A percentile compares a stretch with the other conserved stretches of the same genome.
Conservation (phyloP, 2,113 vertebrate species). For the Oncorhynchus masou region DNA sequence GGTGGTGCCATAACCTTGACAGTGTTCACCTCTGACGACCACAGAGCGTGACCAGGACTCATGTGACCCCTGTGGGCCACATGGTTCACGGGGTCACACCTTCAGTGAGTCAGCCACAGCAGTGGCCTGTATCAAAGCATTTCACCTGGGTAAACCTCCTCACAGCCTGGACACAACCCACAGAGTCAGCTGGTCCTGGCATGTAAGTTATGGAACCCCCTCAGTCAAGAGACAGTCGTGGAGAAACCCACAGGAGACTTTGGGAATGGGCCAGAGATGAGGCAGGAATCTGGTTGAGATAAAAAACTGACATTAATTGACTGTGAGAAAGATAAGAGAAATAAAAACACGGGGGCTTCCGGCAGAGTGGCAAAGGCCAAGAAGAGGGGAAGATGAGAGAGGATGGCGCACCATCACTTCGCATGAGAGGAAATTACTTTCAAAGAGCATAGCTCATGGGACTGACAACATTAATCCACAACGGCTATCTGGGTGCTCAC, state of each 20-base stretch:
- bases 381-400: neutral
- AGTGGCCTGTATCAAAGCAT: slow-evolving; percentile 41
- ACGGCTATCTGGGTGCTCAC: neutral
- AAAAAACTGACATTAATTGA: slow-evolving; percentile 35
- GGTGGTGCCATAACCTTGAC: neutral
- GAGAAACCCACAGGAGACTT: neutral
- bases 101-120: slow-evolving; percentile 5
- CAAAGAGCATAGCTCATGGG: neutral
- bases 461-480: neutral
- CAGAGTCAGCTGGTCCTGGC: slow-evolving; percentile 31
- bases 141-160: slow-evolving; percentile 46
- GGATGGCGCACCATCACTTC: neutral
- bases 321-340: slow-evolving; percentile 38
- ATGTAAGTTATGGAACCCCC: neutral
- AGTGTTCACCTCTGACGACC: slow-evolving; percentile 9
- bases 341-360: slow-evolving; percentile 15
- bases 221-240: neutral
- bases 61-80: slow-evolving; percentile 1
- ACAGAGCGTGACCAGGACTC: slow-evolving; percentile 18
- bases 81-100: slow-evolving; percentile 24
- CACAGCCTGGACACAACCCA: slow-evolving; percentile 17
- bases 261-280: slow-evolving; percentile 24
- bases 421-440: neutral
- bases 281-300: slow-evolving; percentile 24
- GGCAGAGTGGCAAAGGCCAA: neutral